A percentile compares a stretch with the other conserved stretches of the same genome.
phyloP scores from a whole-genome alignment of 1,140 invertebrate species.

The Trichonephila inaurata region DNA sequence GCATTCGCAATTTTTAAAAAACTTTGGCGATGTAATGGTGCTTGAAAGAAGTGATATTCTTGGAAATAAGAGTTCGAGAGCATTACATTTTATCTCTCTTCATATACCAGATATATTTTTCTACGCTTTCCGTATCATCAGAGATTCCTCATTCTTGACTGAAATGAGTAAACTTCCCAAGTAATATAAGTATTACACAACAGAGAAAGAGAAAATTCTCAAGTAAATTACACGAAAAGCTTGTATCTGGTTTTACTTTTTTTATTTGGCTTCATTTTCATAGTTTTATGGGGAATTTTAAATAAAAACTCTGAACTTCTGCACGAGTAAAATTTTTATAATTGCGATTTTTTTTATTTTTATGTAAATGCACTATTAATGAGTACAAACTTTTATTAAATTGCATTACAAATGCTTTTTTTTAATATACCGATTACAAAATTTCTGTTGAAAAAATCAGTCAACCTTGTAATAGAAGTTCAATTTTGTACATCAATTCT shows the following conservation, averaged over 20 bases:
- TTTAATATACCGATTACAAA: no score
- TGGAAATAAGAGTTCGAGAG: conserved; percentile 7
- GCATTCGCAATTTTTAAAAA: conserved; percentile 16
- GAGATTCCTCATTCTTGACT: not conserved
- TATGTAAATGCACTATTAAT: no score
- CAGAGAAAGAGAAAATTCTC: not conserved
- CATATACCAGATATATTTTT: not conserved
- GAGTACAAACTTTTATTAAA: no score
- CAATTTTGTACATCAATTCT: no score
- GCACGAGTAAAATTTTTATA: no score
- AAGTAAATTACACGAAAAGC: conserved; percentile 5
- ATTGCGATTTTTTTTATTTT: no score
- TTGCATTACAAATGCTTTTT: no score
- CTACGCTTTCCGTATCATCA: not conserved
- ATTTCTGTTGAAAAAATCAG: no score
- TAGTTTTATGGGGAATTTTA: no score
- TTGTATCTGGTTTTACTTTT: not conserved
- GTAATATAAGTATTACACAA: not conserved
- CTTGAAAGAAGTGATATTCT: not conserved
- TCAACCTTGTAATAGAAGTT: no score
- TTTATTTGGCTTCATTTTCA: not conserved
- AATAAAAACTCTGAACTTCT: no score
- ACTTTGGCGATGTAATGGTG: conserved; percentile 7
- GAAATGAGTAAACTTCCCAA: not conserved
- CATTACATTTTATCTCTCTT: conserved; percentile 8